Percentiles rank a stretch among this genome's conserved stretches.
Evolutionary conservation across 2,797 vertebrate species (phyloP).

Genomic region (Fistularia commersonii): DNA sequence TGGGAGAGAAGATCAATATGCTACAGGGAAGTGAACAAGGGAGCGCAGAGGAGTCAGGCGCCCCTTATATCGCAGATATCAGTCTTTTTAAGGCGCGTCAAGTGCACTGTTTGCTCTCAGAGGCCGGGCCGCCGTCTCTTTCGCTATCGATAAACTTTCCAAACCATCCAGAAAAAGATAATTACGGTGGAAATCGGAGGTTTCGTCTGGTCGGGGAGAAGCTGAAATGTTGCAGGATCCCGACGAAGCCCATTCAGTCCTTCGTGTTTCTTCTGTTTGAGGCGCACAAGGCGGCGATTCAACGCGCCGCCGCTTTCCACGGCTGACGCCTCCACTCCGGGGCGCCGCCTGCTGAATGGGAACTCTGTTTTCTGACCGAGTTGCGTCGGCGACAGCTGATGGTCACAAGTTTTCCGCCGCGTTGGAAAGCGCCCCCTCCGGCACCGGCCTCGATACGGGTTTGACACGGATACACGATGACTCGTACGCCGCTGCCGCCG

Average conservation of each 20-base stretch:
- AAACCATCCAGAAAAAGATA: background rate
- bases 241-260: no score
- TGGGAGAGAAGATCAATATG: conserved; percentile 61
- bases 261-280: no score
- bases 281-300: no score
- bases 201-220: no score
- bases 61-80: conserved; percentile 51
- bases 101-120: conserved; percentile 44
- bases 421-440: background rate
- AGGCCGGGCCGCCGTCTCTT: conserved; percentile 13
- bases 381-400: conserved; percentile 4
- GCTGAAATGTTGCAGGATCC: no score
- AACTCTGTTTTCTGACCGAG: no score
- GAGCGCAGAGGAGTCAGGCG: conserved; percentile 50
- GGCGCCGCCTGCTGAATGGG: no score
- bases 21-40: conserved; percentile 63
- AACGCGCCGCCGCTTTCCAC: no score
- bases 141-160: background rate
- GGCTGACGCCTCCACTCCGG: no score
- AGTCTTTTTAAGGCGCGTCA: conserved; percentile 44
- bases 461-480: no score
- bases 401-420: conserved; percentile 5
- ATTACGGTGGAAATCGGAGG: no score
- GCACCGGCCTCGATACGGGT: conserved; percentile 3
- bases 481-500: no score